These are phyloP conservation scores for Mya arenaria DNA, from an alignment of 1,140 invertebrate species.

Conservation along the genomic window DNA sequence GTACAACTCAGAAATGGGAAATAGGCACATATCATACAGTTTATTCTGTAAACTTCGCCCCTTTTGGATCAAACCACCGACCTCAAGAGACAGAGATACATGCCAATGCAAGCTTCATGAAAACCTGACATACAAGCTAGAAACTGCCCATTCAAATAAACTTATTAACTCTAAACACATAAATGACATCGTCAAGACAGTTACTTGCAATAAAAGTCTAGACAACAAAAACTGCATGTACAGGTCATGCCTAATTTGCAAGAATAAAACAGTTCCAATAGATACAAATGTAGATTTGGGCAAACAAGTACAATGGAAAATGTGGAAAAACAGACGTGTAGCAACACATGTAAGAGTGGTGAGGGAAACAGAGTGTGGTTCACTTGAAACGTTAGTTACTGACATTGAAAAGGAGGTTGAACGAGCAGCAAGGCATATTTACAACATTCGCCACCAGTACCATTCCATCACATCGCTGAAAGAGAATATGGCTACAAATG, in stretches of 20 bases:
- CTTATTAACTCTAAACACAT: not conserved
- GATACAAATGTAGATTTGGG: not conserved
- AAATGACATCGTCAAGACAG: not conserved
- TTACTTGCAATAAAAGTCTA: not conserved
- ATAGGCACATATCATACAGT: too few relatives aligned
- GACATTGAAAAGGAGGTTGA: not conserved
- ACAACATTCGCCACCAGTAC: not conserved
- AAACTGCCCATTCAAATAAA: not conserved
- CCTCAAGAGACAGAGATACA: constrained; percentile 45
- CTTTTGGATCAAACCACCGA: constrained; percentile 24
- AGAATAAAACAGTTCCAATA: not conserved
- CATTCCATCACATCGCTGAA: not conserved
- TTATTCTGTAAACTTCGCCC: not conserved
- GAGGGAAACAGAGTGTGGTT: not conserved
- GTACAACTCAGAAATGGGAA: too few relatives aligned
- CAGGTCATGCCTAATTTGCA: not conserved
- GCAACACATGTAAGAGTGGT: not conserved
- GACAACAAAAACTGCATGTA: constrained; percentile 4
- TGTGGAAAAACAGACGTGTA: not conserved
- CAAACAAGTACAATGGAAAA: not conserved
- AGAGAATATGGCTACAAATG: not conserved
- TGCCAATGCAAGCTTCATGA: constrained; percentile 47
- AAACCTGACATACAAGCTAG: constrained; percentile 9
- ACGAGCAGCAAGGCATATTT: not conserved
- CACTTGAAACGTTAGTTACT: not conserved